These are phyloP conservation scores for Cephus rjabovi DNA, from an alignment of 2,888 invertebrate genomes.

Conservation along the genomic window DNA sequence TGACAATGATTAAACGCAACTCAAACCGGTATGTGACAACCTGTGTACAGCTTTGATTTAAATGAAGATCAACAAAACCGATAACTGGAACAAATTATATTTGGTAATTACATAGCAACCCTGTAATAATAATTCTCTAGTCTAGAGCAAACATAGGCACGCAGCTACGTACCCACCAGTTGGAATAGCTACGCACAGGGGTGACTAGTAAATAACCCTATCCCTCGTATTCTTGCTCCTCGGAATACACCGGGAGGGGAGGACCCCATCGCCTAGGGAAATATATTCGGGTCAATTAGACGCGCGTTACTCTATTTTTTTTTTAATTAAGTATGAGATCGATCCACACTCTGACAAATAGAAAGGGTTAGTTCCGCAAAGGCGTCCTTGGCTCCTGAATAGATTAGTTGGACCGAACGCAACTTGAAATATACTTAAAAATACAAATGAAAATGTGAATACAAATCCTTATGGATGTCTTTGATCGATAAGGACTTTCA, in stretches of 20 bases:
- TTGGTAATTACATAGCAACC: slow-evolving; percentile 4
- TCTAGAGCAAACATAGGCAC: neutral
- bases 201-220: neutral
- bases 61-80: slow-evolving; percentile 2
- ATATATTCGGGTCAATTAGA: neutral
- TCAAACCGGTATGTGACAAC: slow-evolving; percentile 8
- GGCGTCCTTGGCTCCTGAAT: neutral
- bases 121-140: slow-evolving; percentile 4
- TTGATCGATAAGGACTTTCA: neutral
- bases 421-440: neutral
- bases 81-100: slow-evolving; percentile 5
- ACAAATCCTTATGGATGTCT: neutral
- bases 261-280: neutral
- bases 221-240: neutral
- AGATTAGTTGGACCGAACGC: neutral
- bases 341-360: neutral
- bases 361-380: neutral
- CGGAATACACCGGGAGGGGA: neutral
- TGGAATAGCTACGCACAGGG: neutral
- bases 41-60: slow-evolving; percentile 9
- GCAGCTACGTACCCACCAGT: neutral
- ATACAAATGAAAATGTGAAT: neutral
- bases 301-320: neutral
- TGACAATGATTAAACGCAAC: slow-evolving; percentile 9
- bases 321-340: neutral